Evolutionary conservation across 2,113 vertebrate species (phyloP), one percentile per base, ranked within the genome.

Genomic region (Toxotes jaculatrix): DNA sequence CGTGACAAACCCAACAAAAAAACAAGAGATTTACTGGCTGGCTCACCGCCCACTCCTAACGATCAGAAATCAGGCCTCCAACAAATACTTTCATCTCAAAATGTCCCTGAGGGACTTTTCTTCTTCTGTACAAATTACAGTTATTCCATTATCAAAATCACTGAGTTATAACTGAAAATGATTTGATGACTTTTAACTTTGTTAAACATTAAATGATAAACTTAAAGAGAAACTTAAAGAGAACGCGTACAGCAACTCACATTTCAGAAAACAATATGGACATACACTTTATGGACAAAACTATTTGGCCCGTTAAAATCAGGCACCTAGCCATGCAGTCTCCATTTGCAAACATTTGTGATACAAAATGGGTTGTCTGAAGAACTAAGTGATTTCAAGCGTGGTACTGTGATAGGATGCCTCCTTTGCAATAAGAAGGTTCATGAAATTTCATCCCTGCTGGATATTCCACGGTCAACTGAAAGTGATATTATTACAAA

Each of bases 181-280:
- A 40, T 12, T n/a, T 23, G 19, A 17, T 57, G 36, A 45, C 47
- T 38, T 76, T 71, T 76, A 43, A 19, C 40, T 76, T 70, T 55
- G 21, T 27, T 27, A 27, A 27, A 27, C 27, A 13, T 17, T 51
- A 31, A 57, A 57, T 12, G 10, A 27, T 21, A 23, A 55, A 23
- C 10, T 23, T 7, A 7, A 40, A 8, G 19, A n/a, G 6, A 43
- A 43, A 51, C 21, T n/a, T n/a, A n/a, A 53, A 51, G 5, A 53
- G 49, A 53, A n/a, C 19, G n/a, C 8, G 1, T 27, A 27, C 53
- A 56, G n/a, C 7, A 27, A 27, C 53, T 56, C n/a, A 56, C 11
- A 55, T 6, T n/a, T n/a, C 6, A 4, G 3, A 55, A 56, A 27
- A 23, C 5, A 27, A 27, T 23, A 9, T 56, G 9, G 17, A n/a